Evolutionary conservation across 2,113 vertebrate species (phyloP), one percentile per base, ranked within the genome.

Genomic region (Amia ocellicauda): DNA sequence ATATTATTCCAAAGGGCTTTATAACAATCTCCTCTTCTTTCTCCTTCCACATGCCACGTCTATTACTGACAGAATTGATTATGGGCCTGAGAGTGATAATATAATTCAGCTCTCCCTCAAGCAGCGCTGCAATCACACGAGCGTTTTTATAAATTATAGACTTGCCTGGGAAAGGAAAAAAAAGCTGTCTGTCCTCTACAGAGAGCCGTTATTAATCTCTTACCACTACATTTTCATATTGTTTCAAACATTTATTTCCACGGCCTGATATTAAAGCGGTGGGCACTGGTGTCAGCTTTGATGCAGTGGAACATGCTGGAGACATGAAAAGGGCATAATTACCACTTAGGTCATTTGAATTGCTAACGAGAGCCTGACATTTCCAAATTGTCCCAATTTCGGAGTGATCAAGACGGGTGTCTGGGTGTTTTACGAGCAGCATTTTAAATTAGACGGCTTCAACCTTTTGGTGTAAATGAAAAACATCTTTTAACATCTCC

Each of bases 331-430:
- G 80, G 85, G 79, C 1, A 47, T 92, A 91, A 93, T 92, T 90
- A 91, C 83, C 69, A 67, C 73, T 41, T 66, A 76, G 88, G 85
- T 80, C 76, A 79, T 89, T 89, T 88, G 83, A 92, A 93, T 91
- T 83, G 87, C 86, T 92, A 92, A 95, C 85, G 77, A 91, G 90
- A 85, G 82, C 78, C 84, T 83, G 88, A 91, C 90, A 89, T 90
- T 92, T 91, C 85, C 82, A 86, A 86, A 90, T 74, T 64, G 66
- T 79, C 83, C 77, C 75, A 76, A 79, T 87, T 86, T 83, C 74
- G 62, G 74, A 71, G 85, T 80, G 83, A 78, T 81, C 76, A 64
- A 80, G 80, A 87, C 86, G 84, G 9, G 47, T 76, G 76, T 58
- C 45, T 57, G 26, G 69, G 52, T 68, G 67, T 67, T 68, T 22